A percentile compares a stretch with the other conserved stretches of the same genome.
phyloP scores from a whole-genome alignment of 1,140 invertebrate genomes.

The Aradophagus sp. region DNA sequence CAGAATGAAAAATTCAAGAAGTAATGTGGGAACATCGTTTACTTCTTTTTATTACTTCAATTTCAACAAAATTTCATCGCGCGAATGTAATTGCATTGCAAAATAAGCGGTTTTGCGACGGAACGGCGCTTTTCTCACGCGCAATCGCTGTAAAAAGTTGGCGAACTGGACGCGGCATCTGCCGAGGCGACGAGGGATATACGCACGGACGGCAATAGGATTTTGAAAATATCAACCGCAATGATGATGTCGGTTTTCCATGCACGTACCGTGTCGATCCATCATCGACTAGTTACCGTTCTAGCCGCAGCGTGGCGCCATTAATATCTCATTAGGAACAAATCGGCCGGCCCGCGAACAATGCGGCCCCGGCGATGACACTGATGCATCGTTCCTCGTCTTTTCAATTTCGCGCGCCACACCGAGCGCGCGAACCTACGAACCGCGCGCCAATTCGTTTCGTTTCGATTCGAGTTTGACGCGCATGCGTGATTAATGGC shows the following conservation, averaged over 20 bases:
- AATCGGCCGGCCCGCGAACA: conserved; percentile 60
- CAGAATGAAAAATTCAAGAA: too few relatives aligned
- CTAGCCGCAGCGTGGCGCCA: conserved; percentile 73
- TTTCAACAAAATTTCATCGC: background rate
- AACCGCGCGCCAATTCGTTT: too few relatives aligned
- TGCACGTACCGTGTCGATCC: conserved; percentile 68
- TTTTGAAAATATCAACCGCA: conserved; percentile 68
- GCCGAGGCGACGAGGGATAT: conserved; percentile 38
- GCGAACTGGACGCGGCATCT: conserved; percentile 60
- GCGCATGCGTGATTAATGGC: too few relatives aligned
- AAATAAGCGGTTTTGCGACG: too few relatives aligned
- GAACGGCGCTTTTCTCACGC: conserved; percentile 15
- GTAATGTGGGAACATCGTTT: too few relatives aligned
- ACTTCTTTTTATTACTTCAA: too few relatives aligned
- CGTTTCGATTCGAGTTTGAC: conserved; percentile 14
- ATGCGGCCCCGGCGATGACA: conserved; percentile 65
- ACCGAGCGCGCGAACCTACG: conserved; percentile 8
- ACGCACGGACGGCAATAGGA: conserved; percentile 63
- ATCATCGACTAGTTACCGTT: conserved; percentile 74
- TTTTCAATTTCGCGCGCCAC: conserved; percentile 37
- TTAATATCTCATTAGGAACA: conserved; percentile 73
- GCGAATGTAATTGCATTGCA: background rate
- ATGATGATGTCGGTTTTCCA: conserved; percentile 73
- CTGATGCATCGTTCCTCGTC: conserved; percentile 68
- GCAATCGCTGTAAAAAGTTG: background rate